Evolutionary conservation across 2,888 invertebrate species (phyloP).

Genomic region (Cyrtodaria siliqua): DNA sequence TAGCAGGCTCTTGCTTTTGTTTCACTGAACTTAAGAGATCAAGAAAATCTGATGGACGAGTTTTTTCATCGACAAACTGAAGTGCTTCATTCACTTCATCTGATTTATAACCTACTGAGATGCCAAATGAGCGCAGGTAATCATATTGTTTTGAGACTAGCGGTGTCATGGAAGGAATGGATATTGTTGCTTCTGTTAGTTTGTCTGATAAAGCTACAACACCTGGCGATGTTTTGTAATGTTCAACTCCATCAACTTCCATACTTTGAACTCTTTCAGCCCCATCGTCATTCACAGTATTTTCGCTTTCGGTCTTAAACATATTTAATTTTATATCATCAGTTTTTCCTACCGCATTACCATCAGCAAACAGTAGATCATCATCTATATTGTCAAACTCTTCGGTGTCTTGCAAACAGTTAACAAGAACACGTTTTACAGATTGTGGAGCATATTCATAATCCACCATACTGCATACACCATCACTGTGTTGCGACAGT

Average conservation of each 20-base stretch:
- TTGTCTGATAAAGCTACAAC: conserved; percentile 44
- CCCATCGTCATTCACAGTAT: conserved; percentile 1
- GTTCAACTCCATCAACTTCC: conserved; percentile 16
- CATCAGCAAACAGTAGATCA: conserved; percentile 56
- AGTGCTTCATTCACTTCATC: conserved; percentile 67
- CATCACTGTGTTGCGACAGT: conserved; percentile 69
- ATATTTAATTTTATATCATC: not conserved
- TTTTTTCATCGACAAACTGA: conserved; percentile 66
- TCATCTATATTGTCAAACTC: conserved; percentile 55
- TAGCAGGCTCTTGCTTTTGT: not conserved
- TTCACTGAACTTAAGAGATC: conserved; percentile 58
- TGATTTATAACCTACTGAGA: conserved; percentile 64
- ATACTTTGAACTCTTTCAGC: conserved; percentile 7
- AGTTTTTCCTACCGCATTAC: conserved; percentile 9
- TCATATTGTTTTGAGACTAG: conserved; percentile 51
- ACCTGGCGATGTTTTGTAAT: conserved; percentile 13
- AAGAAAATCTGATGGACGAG: conserved; percentile 72
- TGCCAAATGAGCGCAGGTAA: conserved; percentile 67
- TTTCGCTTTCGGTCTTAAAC: not conserved
- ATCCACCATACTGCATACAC: conserved; percentile 63
- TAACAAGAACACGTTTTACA: conserved; percentile 69
- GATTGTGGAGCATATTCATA: conserved; percentile 57
- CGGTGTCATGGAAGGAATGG: conserved; percentile 11
- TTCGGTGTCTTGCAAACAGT: conserved; percentile 63
- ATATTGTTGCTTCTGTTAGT: conserved; percentile 39